phyloP scores from a whole-genome alignment of 1,140 invertebrate species.

The Bombus impatiens region DNA sequence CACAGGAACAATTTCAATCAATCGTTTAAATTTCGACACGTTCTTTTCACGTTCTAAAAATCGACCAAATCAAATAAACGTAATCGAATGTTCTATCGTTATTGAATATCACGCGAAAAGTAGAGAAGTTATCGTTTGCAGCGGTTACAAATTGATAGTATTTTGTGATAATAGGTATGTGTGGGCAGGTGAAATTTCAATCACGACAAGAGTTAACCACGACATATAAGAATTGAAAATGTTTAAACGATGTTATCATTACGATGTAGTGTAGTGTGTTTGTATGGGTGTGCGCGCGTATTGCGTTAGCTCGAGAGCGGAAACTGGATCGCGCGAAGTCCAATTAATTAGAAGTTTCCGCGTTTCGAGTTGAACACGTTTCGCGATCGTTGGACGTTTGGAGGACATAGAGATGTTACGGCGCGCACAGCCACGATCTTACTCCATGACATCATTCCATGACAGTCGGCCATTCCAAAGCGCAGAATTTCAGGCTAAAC shows the following conservation, averaged over 20 bases:
- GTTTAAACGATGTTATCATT: no score
- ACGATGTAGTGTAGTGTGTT: background rate
- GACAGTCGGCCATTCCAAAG: conserved; percentile 79
- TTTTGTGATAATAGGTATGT: background rate
- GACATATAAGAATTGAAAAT: background rate
- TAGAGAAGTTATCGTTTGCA: background rate
- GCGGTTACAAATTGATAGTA: no score
- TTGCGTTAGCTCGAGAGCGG: background rate
- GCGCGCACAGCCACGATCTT: conserved; percentile 57
- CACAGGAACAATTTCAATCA: background rate
- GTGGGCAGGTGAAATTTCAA: background rate
- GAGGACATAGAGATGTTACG: conserved; percentile 17
- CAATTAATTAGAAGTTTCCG: background rate
- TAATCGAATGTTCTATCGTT: no score
- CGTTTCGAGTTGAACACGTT: background rate
- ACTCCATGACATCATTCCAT: conserved; percentile 82
- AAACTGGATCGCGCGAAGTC: background rate
- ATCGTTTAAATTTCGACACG: no score
- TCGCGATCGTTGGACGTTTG: background rate
- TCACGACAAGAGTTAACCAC: background rate
- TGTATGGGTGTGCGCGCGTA: background rate
- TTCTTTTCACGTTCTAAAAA: no score
- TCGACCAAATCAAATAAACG: no score
- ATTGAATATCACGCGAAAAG: no score
- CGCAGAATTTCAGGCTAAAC: conserved; percentile 79